These are phyloP conservation scores for Oceanodroma tethys DNA, from an alignment of 2,113 vertebrate genomes.

Conservation along the genomic window DNA sequence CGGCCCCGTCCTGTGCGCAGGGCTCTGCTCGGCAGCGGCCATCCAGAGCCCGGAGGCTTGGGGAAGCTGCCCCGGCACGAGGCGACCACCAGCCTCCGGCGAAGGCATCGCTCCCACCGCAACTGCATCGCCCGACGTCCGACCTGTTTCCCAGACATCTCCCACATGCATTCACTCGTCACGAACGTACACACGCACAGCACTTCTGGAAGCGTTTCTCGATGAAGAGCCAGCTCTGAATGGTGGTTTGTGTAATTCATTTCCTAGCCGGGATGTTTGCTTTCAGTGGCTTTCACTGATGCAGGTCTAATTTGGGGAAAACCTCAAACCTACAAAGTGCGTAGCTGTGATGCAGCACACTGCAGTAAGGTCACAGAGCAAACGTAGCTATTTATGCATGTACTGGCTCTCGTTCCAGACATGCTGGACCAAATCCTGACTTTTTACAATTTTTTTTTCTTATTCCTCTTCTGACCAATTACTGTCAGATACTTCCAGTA, in stretches of 20 bases:
- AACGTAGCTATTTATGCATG: fast-evolving
- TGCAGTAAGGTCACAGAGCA: background rate
- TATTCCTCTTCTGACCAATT: background rate
- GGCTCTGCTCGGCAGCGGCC: background rate
- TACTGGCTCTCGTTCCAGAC: background rate
- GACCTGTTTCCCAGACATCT: fast-evolving
- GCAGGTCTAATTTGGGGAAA: constrained; percentile 16
- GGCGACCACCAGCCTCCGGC: background rate
- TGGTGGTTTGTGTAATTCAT: background rate
- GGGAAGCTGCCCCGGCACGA: background rate
- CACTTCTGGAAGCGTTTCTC: background rate
- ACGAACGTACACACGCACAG: fast-evolving
- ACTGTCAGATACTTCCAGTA: background rate
- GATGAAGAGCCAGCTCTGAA: background rate
- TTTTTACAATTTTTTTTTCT: background rate
- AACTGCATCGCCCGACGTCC: fast-evolving
- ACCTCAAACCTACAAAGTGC: background rate
- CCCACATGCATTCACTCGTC: fast-evolving
- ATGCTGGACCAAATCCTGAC: background rate
- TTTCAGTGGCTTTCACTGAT: background rate
- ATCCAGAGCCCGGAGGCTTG: background rate
- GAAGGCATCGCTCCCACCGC: fast-evolving
- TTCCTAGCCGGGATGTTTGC: background rate
- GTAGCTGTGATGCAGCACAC: background rate
- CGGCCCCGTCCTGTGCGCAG: background rate